Percentiles rank a stretch among this genome's conserved stretches.
Conservation (phyloP, 2,113 vertebrate genomes). For the Candoia aspera region DNA sequence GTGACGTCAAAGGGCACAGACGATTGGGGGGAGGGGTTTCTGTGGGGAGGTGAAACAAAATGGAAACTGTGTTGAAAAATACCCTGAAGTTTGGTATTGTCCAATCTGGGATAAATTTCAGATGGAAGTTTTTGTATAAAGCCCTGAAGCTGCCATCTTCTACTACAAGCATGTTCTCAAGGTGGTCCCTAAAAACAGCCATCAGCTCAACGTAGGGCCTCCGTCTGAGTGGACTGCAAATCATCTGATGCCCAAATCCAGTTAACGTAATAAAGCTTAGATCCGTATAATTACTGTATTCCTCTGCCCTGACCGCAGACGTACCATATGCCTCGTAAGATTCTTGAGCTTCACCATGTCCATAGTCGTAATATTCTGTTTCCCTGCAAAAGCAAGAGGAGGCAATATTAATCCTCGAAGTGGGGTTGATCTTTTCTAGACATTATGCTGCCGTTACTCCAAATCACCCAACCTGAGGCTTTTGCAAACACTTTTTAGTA, state of each 20-base stretch:
- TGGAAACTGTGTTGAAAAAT: no score
- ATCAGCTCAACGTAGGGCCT: not conserved
- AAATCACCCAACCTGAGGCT: not conserved
- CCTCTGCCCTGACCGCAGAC: constrained; percentile 46
- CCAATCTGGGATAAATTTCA: not conserved
- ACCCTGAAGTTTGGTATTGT: not conserved
- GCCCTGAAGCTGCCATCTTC: not conserved
- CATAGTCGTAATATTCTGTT: constrained; percentile 97
- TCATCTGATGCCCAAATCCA: not conserved
- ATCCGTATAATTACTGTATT: not conserved
- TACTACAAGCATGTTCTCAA: not conserved
- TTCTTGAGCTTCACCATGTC: constrained; percentile 93
- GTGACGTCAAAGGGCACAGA: constrained; percentile 29
- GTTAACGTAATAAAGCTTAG: not conserved
- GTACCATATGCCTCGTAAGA: constrained; percentile 92
- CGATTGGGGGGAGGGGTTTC: not conserved
- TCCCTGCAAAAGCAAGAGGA: constrained; percentile 78
- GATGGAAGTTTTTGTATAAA: not conserved
- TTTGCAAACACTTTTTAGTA: not conserved
- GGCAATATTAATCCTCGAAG: not conserved
- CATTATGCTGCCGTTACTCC: not conserved
- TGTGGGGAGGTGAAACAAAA: not conserved
- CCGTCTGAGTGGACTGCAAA: constrained; percentile 1
- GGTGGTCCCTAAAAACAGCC: constrained; percentile 1
- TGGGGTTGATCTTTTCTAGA: not conserved